A percentile compares a stretch with the other conserved stretches of the same genome.
phyloP scores from a whole-genome alignment of 2,888 invertebrate species.

The Cataglyphis cursor region DNA sequence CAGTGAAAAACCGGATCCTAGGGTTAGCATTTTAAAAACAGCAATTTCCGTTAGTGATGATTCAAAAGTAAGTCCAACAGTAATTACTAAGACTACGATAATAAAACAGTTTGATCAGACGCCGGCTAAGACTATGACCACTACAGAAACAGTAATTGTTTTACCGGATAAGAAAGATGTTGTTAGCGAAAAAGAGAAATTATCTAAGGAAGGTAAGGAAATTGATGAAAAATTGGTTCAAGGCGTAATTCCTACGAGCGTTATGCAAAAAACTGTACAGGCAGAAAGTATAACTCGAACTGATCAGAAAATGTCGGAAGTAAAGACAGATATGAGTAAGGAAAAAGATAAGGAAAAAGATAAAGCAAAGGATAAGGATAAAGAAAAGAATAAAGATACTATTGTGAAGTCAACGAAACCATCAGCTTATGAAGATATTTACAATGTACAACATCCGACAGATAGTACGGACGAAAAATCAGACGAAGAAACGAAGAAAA shows the following conservation, averaged over 20 bases:
- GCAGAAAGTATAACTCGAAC: neutral
- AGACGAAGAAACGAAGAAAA: constrained; percentile 70
- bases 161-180: constrained; percentile 47
- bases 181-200: constrained; percentile 87
- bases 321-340: constrained; percentile 24
- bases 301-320: constrained; percentile 50
- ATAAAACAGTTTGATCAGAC: constrained; percentile 71
- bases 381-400: constrained; percentile 45
- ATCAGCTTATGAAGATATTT: constrained; percentile 80
- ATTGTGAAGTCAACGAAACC: constrained; percentile 29
- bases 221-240: constrained; percentile 87
- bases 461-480: constrained; percentile 65
- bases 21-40: constrained; percentile 74
- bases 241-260: constrained; percentile 86
- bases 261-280: constrained; percentile 74
- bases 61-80: constrained; percentile 69
- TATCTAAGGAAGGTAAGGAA: constrained; percentile 88
- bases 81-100: constrained; percentile 77
- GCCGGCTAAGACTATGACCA: constrained; percentile 60
- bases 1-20: constrained; percentile 73
- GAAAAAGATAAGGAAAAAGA: constrained; percentile 46
- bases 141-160: constrained; percentile 54
- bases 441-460: constrained; percentile 73
- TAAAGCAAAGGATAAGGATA: neutral
- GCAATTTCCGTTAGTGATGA: constrained; percentile 72